Conservation (phyloP, 1,140 invertebrate species). For the Platyura marginata region DNA sequence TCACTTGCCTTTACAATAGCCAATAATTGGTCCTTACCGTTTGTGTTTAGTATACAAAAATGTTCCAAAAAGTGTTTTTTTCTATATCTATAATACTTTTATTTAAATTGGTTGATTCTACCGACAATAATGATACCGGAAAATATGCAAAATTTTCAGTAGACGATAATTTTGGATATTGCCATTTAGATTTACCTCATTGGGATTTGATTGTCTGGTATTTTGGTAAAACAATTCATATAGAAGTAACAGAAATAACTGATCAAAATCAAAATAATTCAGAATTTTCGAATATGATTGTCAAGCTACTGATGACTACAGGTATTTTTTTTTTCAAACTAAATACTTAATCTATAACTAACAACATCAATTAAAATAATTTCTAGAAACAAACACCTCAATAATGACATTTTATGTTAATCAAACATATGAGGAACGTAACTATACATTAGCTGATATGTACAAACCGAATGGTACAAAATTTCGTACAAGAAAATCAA, state of each 20-base stretch:
- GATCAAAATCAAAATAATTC: background rate
- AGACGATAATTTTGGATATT: no score
- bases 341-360: background rate
- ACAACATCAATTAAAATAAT: background rate
- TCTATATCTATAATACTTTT: no score
- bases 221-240: background rate
- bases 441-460: background rate
- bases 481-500: background rate
- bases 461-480: background rate
- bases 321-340: background rate
- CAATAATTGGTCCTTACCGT: no score
- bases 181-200: background rate
- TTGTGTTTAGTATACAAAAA: no score
- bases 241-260: background rate
- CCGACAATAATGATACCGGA: no score
- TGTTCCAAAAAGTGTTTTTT: no score
- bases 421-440: background rate
- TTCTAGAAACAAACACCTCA: background rate
- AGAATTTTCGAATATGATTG: background rate
- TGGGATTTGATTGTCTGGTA: background rate
- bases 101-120: no score
- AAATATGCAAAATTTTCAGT: no score
- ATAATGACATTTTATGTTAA: background rate
- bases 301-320: background rate
- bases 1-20: no score